A percentile compares a stretch with the other conserved stretches of the same genome.
These are phyloP conservation scores for Drosophila melanogaster DNA, from an alignment of 1,140 invertebrate genomes.

Conservation along the genomic window Release_6_plus_ISO1_MT NC_004354.4:18854501-18855000, in stretches of 20 bases:
- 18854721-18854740: constrained; percentile 9
- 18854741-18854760: constrained; percentile 9
- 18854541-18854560: constrained; percentile 69
- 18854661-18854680: constrained; percentile 40
- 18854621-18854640: constrained; percentile 84
- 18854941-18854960: constrained; percentile 36
- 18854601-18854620: constrained; percentile 94
- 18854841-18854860: constrained; percentile 80
- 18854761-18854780: constrained; percentile 4
- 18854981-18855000: constrained; percentile 59
- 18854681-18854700: constrained; percentile 47
- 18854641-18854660: constrained; percentile 8
- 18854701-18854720: constrained; percentile 33
- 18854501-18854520: constrained; percentile 35
- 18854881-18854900: constrained; percentile 29
- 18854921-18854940: constrained; percentile 85
- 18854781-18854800: neutral
- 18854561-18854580: constrained; percentile 85
- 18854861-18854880: constrained; percentile 62
- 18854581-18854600: constrained; percentile 93
- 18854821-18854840: constrained; percentile 78
- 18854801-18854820: constrained; percentile 60
- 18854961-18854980: constrained; percentile 43
- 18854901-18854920: constrained; percentile 83
- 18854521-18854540: constrained; percentile 49